Evolutionary conservation across 2,888 invertebrate genomes (phyloP).

Genomic region (Reticulitermes lucifugus): DNA sequence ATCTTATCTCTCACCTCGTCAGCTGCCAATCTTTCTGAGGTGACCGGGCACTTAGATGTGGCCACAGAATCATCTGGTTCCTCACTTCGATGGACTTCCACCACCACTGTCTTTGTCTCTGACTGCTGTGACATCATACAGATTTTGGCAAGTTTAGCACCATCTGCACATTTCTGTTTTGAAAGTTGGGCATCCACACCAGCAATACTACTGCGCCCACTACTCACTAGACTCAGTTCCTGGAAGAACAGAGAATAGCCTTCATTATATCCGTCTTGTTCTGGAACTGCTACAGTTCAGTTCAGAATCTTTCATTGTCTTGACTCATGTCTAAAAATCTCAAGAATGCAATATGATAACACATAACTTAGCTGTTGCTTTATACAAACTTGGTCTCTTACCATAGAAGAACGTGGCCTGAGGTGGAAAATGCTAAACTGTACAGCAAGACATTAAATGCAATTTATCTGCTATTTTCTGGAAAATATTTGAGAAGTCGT

Average conservation of each 20-base stretch:
- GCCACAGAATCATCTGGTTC: slow-evolving; percentile 56
- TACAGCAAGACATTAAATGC: too few species aligned
- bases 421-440: too few species aligned
- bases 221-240: slow-evolving; percentile 19
- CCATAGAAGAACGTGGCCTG: too few species aligned
- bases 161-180: background rate
- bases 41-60: background rate
- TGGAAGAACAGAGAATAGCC: background rate
- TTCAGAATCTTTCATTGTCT: too few species aligned
- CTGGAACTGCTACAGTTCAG: too few species aligned
- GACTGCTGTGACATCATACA: slow-evolving; percentile 64
- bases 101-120: slow-evolving; percentile 75
- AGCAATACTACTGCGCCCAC: background rate
- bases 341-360: too few species aligned
- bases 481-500: too few species aligned
- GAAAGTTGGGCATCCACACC: background rate
- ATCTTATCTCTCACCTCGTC: slow-evolving; percentile 21
- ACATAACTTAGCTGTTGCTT: too few species aligned
- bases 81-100: slow-evolving; percentile 78
- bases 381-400: too few species aligned
- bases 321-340: too few species aligned
- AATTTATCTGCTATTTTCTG: too few species aligned
- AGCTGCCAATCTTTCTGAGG: background rate
- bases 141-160: slow-evolving; percentile 61
- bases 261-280: too few species aligned